Evolutionary conservation across 2,888 invertebrate species (phyloP), one percentile per base, ranked within the genome.

Genomic region (Temnothorax rugatulus): DNA sequence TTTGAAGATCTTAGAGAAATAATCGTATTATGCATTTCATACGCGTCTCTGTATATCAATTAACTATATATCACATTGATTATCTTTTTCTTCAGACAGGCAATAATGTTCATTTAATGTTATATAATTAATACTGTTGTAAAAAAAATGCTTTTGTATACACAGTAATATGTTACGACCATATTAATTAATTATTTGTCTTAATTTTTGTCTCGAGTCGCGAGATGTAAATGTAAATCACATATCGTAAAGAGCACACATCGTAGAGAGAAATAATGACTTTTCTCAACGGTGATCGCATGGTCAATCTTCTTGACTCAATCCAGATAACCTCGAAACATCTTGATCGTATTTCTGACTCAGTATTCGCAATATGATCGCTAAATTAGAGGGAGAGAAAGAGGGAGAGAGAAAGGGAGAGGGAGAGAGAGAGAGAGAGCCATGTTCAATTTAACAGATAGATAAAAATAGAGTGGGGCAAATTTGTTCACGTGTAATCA

Each of bases 271-370:
- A 13, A 13, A 29, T 34, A 77, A 68, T 77, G 68, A 44, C 29
- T 77, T 69, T 57, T 25, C 9, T 47, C 21, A 44, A 41, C 29
- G n/a, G 5, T 8, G 66, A 64, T 64, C 38, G 54, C 68, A 21
- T 54, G n/a, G 25, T 63, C 63, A 44, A n/a, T 68, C 29, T 54
- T 68, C 21, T 44, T n/a, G 29, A 77, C n/a, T 68, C 21, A 52
- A 68, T 29, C 1, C 29, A 57, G 54, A 77, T 57, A 68, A 66
- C 64, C 44, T 77, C 44, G 44, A 50, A 69, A 79, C 79, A 34
- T 81, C 79, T 79, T 79, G 79, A 59, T 79, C 34, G 13, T 47
- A 71, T 21, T 71, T 79, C 15, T 52, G 66, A 44, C 29, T 57
- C 47, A 34, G 47, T 47, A 47, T 38, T 69, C 47, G 79, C 59